Evolutionary conservation across 1,140 invertebrate species (phyloP), one percentile per base, ranked within the genome.

Genomic region (Scaptomyza pallida): DNA sequence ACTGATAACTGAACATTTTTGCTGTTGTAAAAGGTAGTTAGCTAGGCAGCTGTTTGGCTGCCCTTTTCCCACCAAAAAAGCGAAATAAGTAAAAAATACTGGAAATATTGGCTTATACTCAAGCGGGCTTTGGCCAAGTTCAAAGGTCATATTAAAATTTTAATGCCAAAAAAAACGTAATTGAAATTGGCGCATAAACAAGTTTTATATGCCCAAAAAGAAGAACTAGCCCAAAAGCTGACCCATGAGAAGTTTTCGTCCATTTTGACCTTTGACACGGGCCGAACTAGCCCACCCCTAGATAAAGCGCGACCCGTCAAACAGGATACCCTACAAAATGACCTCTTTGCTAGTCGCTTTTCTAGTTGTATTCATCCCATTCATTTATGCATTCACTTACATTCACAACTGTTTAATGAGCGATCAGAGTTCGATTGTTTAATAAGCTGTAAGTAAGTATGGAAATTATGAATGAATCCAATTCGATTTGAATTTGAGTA

Each of bases 231-330:
- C 0, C 8, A 41, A 35, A 51, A 48, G 56, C 75, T 83, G 83
- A 83, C 78, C 83, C 82, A 88, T 88, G 82, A 76, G 82, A 88
- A 88, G 83, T 89, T 88, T 88, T 89, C 83, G 79, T 63, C 54
- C 75, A 83, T 67, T 89, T 76, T 88, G 82, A 88, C 82, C 82
- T 88, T 73, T 88, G 83, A 83, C 78, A 83, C 80, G 47, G 64
- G 8, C 62, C 75, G 59, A 74, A 61, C 70, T 30, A 60, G 64
- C 78, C 75, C 83, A 83, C 82, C 85, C 68, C 35, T 44, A 47
- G 69, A 23, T 43, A 43, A 51, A 45, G 33, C 41, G 4, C 63
- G 48, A 67, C 47, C 77, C 55, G 82, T 76, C 62, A 70, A 69
- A 78, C 77, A 64, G 78, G 81, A 64, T 56, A 26, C 35, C 37